These are phyloP conservation scores for Anomalospiza imberbis DNA, from an alignment of 2,797 vertebrate genomes.

Conservation along the genomic window DNA sequence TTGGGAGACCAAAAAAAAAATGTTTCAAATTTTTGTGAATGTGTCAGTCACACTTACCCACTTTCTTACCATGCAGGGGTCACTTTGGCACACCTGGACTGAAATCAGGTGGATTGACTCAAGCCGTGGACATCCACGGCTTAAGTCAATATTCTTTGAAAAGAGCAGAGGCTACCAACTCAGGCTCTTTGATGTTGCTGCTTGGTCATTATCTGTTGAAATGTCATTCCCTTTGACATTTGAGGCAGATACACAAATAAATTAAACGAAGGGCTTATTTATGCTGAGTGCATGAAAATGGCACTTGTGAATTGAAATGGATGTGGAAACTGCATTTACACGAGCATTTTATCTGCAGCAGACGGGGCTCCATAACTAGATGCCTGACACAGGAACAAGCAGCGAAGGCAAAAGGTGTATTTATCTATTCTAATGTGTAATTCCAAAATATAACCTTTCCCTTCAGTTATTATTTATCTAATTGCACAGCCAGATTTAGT, in stretches of 20 bases:
- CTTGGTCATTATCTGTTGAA: background rate
- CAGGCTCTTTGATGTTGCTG: background rate
- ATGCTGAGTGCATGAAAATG: background rate
- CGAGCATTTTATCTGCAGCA: background rate
- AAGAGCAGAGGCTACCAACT: background rate
- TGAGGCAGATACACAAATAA: background rate
- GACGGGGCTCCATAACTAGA: background rate
- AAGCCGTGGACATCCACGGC: background rate
- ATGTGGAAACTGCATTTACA: background rate
- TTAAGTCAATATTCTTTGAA: conserved; percentile 1
- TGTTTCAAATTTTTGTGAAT: background rate
- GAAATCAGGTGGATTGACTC: too few species aligned
- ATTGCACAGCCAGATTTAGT: conserved; percentile 64
- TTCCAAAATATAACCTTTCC: conserved; percentile 53
- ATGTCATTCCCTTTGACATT: conserved; percentile 15
- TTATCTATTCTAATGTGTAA: background rate
- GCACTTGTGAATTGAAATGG: background rate
- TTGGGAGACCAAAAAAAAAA: background rate
- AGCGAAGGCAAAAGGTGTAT: background rate
- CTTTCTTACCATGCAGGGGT: background rate
- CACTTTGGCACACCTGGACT: background rate
- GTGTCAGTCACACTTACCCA: background rate
- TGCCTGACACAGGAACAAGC: background rate
- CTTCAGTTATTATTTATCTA: conserved; percentile 57
- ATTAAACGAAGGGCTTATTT: background rate